Evolutionary conservation across 1,140 invertebrate species (phyloP).

Genomic region (Camponotus vicinus): DNA sequence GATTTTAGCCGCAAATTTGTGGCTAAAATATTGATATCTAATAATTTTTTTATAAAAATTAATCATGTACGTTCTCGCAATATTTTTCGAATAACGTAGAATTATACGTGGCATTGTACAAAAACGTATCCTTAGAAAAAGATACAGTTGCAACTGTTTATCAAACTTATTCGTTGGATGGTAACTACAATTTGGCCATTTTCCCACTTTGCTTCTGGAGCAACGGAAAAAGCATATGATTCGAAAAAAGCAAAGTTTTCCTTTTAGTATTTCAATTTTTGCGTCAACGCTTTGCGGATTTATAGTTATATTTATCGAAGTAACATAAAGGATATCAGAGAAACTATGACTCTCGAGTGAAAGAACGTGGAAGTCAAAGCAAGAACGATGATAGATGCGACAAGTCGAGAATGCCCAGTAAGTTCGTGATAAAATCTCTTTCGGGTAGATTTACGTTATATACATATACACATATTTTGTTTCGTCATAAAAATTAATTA

Average conservation of each 20-base stretch:
- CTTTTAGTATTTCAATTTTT: constrained; percentile 30
- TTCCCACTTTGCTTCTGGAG: not conserved
- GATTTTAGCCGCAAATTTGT: not conserved
- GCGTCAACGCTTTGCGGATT: constrained; percentile 54
- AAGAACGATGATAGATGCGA: constrained; percentile 73
- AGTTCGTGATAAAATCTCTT: constrained; percentile 62
- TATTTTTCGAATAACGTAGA: not conserved
- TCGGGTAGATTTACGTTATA: constrained; percentile 38
- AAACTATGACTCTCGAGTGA: constrained; percentile 22
- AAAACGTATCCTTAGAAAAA: not conserved
- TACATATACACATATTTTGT: not conserved
- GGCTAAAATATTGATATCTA: not conserved
- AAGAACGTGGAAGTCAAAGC: constrained; percentile 34
- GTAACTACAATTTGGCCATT: not conserved
- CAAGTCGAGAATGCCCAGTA: constrained; percentile 48
- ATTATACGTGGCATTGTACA: not conserved
- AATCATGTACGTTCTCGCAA: not conserved
- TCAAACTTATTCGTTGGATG: constrained; percentile 20
- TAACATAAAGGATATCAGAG: constrained; percentile 64
- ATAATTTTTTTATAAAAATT: not conserved
- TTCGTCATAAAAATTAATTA: constrained; percentile 49
- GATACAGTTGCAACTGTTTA: constrained; percentile 8
- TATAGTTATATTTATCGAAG: constrained; percentile 63
- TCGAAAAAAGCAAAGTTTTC: constrained; percentile 8
- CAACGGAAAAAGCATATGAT: not conserved